Base-by-base conservation (phyloP, 2,113 vertebrate genomes). In the Pampusana beccarii region DNA sequence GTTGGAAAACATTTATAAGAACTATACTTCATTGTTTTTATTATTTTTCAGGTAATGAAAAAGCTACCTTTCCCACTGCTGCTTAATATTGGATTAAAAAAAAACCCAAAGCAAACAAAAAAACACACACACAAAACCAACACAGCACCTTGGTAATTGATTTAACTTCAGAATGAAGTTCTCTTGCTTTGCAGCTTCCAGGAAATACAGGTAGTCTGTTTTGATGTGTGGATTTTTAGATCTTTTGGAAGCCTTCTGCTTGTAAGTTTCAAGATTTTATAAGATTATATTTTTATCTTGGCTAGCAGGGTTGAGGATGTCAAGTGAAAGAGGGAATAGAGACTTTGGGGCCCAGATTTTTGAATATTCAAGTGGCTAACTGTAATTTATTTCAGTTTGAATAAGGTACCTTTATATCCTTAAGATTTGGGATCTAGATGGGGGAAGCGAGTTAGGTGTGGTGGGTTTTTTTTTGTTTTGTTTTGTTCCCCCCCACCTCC, bases 1-100 rank as follows among this genome's bases (percentile, higher is more conserved):
- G 79, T 86, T 78, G 29, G 42, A 78, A 88, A 92, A 83, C 34
- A 42, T 42, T 80, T 60, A 16, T 29, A 82, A 84, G 33, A 93
- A 36, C 26, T 66, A 56, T 38, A 24, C 5, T 86, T 78, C 7
- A 24, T 73, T 50, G 29, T 90, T 86, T 65, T 86, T 73, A 53
- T 88, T 83, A 46, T 48, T 72, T 88, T 94, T 73, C 24, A 42
- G 34, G 31, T 80, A 67, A 18, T 48, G n/a, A 56, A 88, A 46
- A 88, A 90, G n/a, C 42, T 78, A 38, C 48, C 24, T 71, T 80
- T 80, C 13, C 11, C 10, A 31, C 42, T 80, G 25, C 64, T 94
- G 10, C 50, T 83, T 86, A 67, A 33, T 75, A 72, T 25, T 66
- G 34, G 44, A 54, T 40, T 60, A 53, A 61, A 73, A 74, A 50